Conservation (phyloP, 53 echinoderm and acorn worm species). For the Paracentrotus lividus region DNA sequence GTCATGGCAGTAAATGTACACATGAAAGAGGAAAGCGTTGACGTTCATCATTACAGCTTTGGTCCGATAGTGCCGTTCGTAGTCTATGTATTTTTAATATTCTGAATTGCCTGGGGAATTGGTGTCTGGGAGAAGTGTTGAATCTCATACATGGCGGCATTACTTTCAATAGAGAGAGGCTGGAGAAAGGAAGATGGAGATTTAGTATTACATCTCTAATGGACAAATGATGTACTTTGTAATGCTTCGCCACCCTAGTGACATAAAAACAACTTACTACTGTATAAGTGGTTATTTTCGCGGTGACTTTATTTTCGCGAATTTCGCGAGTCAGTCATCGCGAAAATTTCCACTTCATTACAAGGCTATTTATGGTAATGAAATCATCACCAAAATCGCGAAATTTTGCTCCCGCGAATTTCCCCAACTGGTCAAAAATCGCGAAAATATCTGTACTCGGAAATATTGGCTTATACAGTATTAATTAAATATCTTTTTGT, state of each 20-base stretch:
- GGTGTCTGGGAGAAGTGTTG: conserved; percentile 34
- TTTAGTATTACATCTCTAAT: not conserved
- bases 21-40: conserved; percentile 7
- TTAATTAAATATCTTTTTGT: too few species aligned
- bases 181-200: conserved; percentile 4
- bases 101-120: conserved; percentile 39
- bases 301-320: too few species aligned
- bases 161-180: conserved; percentile 20
- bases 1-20: conserved; percentile 18
- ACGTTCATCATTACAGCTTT: not conserved
- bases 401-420: too few species aligned
- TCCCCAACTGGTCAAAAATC: too few species aligned
- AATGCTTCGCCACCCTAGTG: not conserved
- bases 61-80: not conserved
- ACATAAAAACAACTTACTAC: not conserved
- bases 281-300: too few species aligned
- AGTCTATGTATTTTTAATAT: conserved; percentile 34
- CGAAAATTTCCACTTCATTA: too few species aligned
- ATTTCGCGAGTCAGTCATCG: too few species aligned
- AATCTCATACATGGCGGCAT: not conserved
- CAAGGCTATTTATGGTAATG: too few species aligned
- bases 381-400: too few species aligned
- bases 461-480: too few species aligned
- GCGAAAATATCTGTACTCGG: too few species aligned
- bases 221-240: not conserved